These are phyloP conservation scores for Drosophila athabasca DNA, from an alignment of 1,140 invertebrate species.

Conservation along the genomic window DNA sequence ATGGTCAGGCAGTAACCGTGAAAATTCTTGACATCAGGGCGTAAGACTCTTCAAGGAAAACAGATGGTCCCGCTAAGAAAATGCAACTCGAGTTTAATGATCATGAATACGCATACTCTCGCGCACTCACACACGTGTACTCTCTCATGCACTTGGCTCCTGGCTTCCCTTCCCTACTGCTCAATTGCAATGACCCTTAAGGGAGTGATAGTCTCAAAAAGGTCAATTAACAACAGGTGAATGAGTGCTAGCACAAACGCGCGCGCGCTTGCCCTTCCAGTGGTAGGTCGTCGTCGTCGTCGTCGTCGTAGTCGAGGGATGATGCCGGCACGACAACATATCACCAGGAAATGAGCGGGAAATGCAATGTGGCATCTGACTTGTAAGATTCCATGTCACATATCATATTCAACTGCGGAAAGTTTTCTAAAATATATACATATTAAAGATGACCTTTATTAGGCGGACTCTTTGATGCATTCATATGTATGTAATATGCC, in stretches of 20 bases:
- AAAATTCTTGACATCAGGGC: too few species aligned
- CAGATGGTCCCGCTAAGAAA: slow-evolving; percentile 25
- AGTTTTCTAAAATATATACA: too few species aligned
- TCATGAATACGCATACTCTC: too few species aligned
- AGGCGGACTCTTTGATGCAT: too few species aligned
- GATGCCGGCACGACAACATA: slow-evolving; percentile 13
- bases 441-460: too few species aligned
- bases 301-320: not conserved
- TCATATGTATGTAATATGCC: too few species aligned
- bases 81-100: slow-evolving; percentile 2
- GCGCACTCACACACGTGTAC: slow-evolving; percentile 6
- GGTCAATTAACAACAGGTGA: slow-evolving; percentile 81
- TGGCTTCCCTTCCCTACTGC: slow-evolving; percentile 22
- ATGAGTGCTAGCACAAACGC: slow-evolving; percentile 25
- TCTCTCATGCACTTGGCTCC: not conserved
- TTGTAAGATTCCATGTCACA: not conserved
- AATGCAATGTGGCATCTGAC: slow-evolving; percentile 19
- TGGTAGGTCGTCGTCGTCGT: not conserved
- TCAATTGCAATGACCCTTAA: slow-evolving; percentile 42
- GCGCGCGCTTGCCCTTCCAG: slow-evolving; percentile 38
- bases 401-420: too few species aligned
- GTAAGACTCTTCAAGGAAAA: slow-evolving; percentile 1
- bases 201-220: slow-evolving; percentile 45
- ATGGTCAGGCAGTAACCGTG: too few species aligned
- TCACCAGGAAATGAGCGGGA: slow-evolving; percentile 53